phyloP scores from a whole-genome alignment of 2,797 vertebrate genomes.

The Tokudaia tokunoshimensis region DNA sequence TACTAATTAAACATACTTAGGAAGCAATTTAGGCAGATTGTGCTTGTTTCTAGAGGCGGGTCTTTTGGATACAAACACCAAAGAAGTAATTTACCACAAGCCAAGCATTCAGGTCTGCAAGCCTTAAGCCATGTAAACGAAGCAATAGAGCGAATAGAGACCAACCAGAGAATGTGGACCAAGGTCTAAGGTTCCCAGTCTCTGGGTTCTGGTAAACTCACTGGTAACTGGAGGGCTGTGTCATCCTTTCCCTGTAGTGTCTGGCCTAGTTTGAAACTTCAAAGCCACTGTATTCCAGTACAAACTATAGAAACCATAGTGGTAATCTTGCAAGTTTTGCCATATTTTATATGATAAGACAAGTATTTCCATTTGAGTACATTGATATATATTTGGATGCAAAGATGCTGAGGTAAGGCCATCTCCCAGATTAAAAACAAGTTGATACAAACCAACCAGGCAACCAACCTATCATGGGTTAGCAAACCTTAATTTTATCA shows the following conservation, averaged over 20 bases:
- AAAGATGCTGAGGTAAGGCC: background rate
- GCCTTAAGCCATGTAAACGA: background rate
- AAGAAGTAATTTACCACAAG: background rate
- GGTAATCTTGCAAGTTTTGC: background rate
- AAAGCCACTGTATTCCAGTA: background rate
- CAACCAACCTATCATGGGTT: background rate
- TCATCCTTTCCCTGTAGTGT: background rate
- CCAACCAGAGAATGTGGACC: background rate
- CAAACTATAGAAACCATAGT: background rate
- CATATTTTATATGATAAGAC: background rate
- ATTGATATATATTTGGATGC: background rate
- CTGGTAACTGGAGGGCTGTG: background rate
- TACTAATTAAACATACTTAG: conserved; percentile 48
- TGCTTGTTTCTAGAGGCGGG: background rate
- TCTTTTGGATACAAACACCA: background rate
- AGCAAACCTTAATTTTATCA: background rate
- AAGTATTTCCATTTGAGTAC: background rate
- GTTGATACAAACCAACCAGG: background rate
- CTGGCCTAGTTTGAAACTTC: background rate
- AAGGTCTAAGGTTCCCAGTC: background rate
- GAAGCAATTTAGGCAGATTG: conserved; percentile 2
- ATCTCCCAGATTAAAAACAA: background rate
- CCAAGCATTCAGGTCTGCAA: background rate
- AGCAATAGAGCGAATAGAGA: background rate
- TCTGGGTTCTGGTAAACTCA: background rate